These are phyloP conservation scores for Hemicentrotus pulcherrimus DNA, from an alignment of 35 echinoderm and acorn worm species.

Conservation along the genomic window DNA sequence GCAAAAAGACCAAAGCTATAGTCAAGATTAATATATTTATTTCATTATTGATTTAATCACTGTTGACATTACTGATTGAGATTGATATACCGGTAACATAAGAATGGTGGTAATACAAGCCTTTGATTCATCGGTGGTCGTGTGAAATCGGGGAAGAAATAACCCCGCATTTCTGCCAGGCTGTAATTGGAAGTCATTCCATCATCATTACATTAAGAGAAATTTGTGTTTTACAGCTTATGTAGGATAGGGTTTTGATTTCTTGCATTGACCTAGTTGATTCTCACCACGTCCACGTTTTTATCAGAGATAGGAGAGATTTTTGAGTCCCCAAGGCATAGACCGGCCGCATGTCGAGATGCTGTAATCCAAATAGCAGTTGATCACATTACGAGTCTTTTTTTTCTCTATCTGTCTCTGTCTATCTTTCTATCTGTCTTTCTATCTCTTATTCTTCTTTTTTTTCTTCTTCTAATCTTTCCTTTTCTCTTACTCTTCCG, in stretches of 20 bases:
- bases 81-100: not conserved
- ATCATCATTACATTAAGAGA: conserved; percentile 7
- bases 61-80: not conserved
- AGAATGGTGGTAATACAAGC: not conserved
- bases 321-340: not conserved
- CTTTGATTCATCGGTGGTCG: not conserved
- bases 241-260: not conserved
- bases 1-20: not conserved
- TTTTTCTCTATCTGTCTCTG: not conserved
- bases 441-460: not conserved
- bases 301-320: not conserved
- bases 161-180: not conserved
- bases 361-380: conserved; percentile 1
- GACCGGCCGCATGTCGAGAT: not conserved
- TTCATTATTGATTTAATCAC: not conserved
- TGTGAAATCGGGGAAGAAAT: not conserved
- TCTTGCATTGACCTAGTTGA: not conserved
- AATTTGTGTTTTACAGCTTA: not conserved
- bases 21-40: not conserved
- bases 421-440: not conserved
- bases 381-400: not conserved
- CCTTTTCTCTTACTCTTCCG: not conserved
- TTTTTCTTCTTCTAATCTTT: not conserved
- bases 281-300: not conserved
- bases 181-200: not conserved